Evolutionary conservation across 2,113 vertebrate genomes (phyloP).

Genomic region (Chaenogobius annularis): DNA sequence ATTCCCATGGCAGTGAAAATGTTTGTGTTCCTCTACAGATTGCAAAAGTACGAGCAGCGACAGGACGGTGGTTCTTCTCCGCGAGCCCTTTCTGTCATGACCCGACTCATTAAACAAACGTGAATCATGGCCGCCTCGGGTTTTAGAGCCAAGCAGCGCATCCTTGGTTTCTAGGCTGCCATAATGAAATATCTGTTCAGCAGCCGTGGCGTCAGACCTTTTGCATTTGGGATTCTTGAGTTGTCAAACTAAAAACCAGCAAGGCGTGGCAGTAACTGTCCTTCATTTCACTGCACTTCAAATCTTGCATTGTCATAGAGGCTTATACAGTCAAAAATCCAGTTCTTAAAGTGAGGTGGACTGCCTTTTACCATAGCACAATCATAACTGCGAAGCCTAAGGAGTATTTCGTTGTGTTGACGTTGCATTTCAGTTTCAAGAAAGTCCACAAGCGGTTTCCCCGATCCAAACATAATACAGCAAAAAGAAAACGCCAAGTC

Average conservation of each 20-base stretch:
- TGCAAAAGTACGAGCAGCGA: neutral
- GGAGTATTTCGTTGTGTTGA: neutral
- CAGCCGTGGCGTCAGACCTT: neutral
- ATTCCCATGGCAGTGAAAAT: neutral
- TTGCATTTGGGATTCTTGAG: neutral
- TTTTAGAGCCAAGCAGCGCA: neutral
- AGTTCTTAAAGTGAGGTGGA: too few relatives aligned
- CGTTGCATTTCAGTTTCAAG: neutral
- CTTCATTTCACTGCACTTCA: neutral
- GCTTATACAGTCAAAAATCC: too few relatives aligned
- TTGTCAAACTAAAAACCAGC: neutral
- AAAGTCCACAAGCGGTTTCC: neutral
- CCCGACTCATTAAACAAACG: conserved; percentile 3
- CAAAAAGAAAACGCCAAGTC: neutral
- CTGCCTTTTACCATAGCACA: too few relatives aligned
- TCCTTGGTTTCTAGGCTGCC: conserved; percentile 3
- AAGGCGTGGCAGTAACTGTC: neutral
- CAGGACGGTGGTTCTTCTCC: neutral
- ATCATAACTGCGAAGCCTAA: too few relatives aligned
- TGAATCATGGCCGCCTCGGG: conserved; percentile 27
- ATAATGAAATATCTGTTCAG: conserved; percentile 2
- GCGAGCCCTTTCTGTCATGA: conserved; percentile 13
- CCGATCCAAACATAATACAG: too few relatives aligned
- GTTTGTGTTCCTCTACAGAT: neutral
- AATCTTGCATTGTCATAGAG: neutral